Conservation (phyloP, 2,888 invertebrate species). For the Eristalinus sepulchralis region DNA sequence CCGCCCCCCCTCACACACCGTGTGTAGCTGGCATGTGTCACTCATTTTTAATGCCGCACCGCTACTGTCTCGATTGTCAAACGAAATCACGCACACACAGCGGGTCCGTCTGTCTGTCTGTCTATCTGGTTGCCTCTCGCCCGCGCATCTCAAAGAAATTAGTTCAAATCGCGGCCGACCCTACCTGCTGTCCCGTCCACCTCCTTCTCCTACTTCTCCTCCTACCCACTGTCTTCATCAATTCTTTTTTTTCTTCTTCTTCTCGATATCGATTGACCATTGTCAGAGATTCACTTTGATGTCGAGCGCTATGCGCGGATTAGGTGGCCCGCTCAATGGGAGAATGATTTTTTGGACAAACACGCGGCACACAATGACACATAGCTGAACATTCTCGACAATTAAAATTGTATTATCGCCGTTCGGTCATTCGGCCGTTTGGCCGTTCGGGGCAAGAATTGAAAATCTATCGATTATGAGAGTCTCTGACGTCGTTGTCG, state of each 20-base stretch:
- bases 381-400: slow-evolving; percentile 38
- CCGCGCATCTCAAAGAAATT: slow-evolving; percentile 36
- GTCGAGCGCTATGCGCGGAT: slow-evolving; percentile 50
- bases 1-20: neutral
- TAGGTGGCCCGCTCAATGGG: slow-evolving; percentile 32
- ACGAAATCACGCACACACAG: slow-evolving; percentile 6
- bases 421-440: neutral
- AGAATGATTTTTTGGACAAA: slow-evolving; percentile 55
- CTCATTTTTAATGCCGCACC: slow-evolving; percentile 33
- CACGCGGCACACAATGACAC: slow-evolving; percentile 34
- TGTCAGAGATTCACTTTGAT: slow-evolving; percentile 51
- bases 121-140: neutral
- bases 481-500: neutral
- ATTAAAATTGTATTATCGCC: slow-evolving; percentile 54
- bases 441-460: neutral
- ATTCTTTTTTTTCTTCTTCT: slow-evolving; percentile 18
- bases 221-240: slow-evolving; percentile 1
- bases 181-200: neutral
- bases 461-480: slow-evolving; percentile 43
- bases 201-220: neutral
- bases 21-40: slow-evolving; percentile 47
- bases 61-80: slow-evolving; percentile 54
- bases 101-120: neutral
- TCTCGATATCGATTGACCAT: slow-evolving; percentile 53
- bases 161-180: slow-evolving; percentile 29